Evolutionary conservation across 2,888 invertebrate species (phyloP), one percentile per base, ranked within the genome.

Genomic region (Cerastis rubricosa): DNA sequence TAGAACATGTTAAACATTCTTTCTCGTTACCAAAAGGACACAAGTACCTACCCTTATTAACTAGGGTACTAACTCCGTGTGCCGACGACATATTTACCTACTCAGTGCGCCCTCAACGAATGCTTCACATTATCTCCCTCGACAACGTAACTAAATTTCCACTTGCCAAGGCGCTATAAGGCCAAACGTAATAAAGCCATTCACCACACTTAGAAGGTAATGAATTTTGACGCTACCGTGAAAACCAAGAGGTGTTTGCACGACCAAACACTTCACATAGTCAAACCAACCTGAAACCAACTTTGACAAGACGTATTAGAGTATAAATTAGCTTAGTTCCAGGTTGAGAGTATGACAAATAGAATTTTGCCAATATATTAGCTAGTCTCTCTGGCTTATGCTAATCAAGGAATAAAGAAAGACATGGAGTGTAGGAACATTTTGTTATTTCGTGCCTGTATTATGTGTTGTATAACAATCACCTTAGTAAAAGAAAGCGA

Each of bases 151-250:
- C 80, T 86, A 75, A 86, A 80, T 83, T 85, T 72, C 75, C 79
- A 70, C 83, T 85, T 80, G 69, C 40, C 54, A 69, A 81, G 77
- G 71, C 35, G 66, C 66, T 67, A 78, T 75, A 83, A 83, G 82
- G 80, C 79, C 80, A 79, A 85, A 84, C 66, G 82, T 84, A 84
- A 86, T 86, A 81, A 87, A 85, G 84, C 80, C 76, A 86, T 88
- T 89, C 83, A 77, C 81, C 78, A 84, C 83, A 85, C 86, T 89
- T 81, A 87, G 40, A 68, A 89, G 76, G 80, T 88, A 88, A 88
- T 87, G 88, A 88, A 89, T 89, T 89, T 87, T 85, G 85, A 87
- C 84, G 85, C 84, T 78, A 70, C 80, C 79, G 72, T 83, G 84
- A 85, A 84, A 89, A 78, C 84, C 81, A 71, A 75, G 81, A 73